Evolutionary conservation across 2,888 invertebrate genomes (phyloP), one percentile per base, ranked within the genome.

Genomic region (Rhogogaster chlorosoma): DNA sequence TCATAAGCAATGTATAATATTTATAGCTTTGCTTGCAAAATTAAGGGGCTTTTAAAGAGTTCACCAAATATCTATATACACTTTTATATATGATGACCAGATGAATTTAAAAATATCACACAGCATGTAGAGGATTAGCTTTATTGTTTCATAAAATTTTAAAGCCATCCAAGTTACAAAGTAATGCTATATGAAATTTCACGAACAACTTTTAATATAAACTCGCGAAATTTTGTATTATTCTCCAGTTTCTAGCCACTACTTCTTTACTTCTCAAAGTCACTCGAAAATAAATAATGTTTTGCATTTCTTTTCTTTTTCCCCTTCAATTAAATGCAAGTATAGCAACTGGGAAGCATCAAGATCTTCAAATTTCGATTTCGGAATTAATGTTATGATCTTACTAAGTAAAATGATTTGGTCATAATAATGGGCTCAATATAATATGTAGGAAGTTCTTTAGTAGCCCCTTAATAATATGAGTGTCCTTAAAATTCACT

Each of bases 401-500:
- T 42, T 83, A 83, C 36, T 61, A 6, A 12, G 22, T 64, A 32
- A 45, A 18, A 67, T 18, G 32, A 70, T 42, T 64, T 83, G 83
- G 83, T 83, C 83, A 83, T 61, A 29, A 67, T 70, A 45, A 67
- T 45, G 53, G 67, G 29, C 49, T 83, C 9, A 12, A 61, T 36
- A 38, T 36, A 38, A 64, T 83, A 83, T 70, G 64, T 45, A 67
- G 83, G 85, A 87, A 89, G 89, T 89, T 91, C 90, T 90, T 90
- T 89, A 88, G 88, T 89, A 91, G 90, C 91, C 91, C 91, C 91
- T 91, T 91, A 91, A 92, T 90, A 88, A 88, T 91, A 90, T 89
- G 88, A 91, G 89, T 90, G 89, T 88, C 88, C 90, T 89, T 89
- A 89, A 90, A 89, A 89, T 92, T 87, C 89, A 90, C 90, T 92